Percentiles rank a stretch among this genome's conserved stretches.
Evolutionary conservation across 2,113 vertebrate genomes (phyloP).

Genomic region (Agapornis roseicollis): DNA sequence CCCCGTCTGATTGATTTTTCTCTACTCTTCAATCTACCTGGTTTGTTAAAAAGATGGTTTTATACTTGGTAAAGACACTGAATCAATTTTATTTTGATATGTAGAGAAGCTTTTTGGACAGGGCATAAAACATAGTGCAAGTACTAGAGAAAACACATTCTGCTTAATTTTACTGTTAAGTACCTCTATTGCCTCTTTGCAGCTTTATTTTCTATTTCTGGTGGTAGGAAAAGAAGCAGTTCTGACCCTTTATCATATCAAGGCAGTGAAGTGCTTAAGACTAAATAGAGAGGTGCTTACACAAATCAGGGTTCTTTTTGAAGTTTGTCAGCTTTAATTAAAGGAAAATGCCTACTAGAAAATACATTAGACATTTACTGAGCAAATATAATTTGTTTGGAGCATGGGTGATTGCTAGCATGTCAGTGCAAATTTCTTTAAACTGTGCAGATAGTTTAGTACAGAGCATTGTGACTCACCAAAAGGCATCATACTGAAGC

Average conservation of each 20-base stretch:
- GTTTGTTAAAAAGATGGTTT: not conserved
- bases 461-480: not conserved
- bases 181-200: not conserved
- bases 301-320: not conserved
- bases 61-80: not conserved
- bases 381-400: not conserved
- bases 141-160: not conserved
- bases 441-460: not conserved
- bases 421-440: not conserved
- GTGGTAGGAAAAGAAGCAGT: not conserved
- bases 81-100: constrained; percentile 6
- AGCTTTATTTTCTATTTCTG: not conserved
- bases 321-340: constrained; percentile 1
- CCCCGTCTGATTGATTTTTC: not conserved
- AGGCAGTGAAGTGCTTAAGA: not conserved
- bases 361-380: not conserved
- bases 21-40: not conserved
- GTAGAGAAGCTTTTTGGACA: not conserved
- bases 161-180: not conserved
- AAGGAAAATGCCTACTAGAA: not conserved
- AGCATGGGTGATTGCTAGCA: not conserved
- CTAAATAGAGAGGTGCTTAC: not conserved
- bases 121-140: not conserved
- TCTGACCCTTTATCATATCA: not conserved
- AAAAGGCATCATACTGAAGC: not conserved